These are phyloP conservation scores for Heterodera schachtii DNA, from an alignment of 1,140 invertebrate species.

Conservation along the genomic window DNA sequence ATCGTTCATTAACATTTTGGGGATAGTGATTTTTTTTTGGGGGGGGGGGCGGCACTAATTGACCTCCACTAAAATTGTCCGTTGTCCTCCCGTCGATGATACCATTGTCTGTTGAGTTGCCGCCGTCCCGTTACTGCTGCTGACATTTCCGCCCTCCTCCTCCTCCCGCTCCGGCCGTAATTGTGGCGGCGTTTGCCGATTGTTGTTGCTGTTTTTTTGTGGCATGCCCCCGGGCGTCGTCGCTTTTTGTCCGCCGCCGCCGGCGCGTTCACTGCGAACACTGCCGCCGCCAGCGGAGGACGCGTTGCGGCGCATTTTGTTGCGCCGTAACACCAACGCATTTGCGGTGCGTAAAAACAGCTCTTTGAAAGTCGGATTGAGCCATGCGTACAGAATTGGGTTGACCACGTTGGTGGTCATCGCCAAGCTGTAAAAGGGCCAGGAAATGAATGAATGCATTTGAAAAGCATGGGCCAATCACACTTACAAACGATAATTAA, in stretches of 20 bases:
- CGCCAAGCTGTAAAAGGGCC: constrained; percentile 68
- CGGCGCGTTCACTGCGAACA: background rate
- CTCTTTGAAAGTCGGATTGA: constrained; percentile 73
- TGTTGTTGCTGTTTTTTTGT: background rate
- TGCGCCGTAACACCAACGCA: background rate
- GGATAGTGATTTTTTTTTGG: too few species aligned
- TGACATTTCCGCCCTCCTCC: too few species aligned
- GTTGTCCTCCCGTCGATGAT: too few species aligned
- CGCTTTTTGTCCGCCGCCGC: background rate
- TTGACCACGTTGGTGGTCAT: constrained; percentile 95
- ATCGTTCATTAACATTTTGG: too few species aligned
- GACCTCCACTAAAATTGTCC: too few species aligned
- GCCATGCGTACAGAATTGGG: constrained; percentile 92
- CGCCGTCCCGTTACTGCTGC: too few species aligned
- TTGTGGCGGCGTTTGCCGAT: background rate
- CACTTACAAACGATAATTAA: too few species aligned
- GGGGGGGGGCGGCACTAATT: too few species aligned
- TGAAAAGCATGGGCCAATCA: too few species aligned
- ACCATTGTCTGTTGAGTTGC: too few species aligned
- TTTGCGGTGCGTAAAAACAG: constrained; percentile 39
- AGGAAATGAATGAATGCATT: too few species aligned
- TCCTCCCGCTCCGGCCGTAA: too few species aligned
- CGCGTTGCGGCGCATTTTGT: background rate
- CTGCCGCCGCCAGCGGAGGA: background rate
- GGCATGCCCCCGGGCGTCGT: background rate